Conservation (phyloP, 1,140 invertebrate genomes). For the Adoxophyes honmai region DNA sequence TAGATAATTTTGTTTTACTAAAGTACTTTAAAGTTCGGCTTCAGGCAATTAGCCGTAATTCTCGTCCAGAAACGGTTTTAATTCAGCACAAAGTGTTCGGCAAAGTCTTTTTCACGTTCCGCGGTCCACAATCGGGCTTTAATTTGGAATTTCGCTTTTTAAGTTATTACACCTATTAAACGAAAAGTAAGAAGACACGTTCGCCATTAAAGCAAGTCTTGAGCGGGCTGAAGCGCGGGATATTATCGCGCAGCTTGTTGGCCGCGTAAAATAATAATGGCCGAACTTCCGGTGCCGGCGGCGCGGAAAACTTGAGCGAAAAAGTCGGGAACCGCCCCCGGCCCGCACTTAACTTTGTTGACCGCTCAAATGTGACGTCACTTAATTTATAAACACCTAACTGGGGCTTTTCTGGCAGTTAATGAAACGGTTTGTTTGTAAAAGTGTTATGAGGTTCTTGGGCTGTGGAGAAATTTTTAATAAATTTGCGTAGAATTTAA, state of each 20-base stretch:
- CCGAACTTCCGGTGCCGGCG: conserved; percentile 71
- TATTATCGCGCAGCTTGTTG: conserved; percentile 79
- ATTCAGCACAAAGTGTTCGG: no score
- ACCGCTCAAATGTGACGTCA: conserved; percentile 65
- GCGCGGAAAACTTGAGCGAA: conserved; percentile 71
- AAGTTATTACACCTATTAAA: conserved; percentile 75
- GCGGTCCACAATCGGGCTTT: conserved; percentile 29
- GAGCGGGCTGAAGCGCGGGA: conserved; percentile 53
- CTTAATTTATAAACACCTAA: conserved; percentile 74
- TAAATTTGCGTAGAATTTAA: no score
- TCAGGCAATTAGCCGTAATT: no score
- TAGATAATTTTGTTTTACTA: no score
- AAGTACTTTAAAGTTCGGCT: no score
- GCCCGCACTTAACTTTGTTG: conserved; percentile 57
- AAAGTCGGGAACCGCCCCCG: conserved; percentile 58
- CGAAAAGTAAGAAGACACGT: conserved; percentile 70
- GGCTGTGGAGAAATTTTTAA: no score
- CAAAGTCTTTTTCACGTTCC: background rate
- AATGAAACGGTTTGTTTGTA: no score
- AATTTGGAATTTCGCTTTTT: conserved; percentile 57
- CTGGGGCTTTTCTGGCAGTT: no score
- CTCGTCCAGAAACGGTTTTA: no score
- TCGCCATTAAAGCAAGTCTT: conserved; percentile 61
- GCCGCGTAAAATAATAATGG: conserved; percentile 79
- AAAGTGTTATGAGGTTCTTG: no score